Evolutionary conservation across 2,888 invertebrate species (phyloP).

Genomic region (Amphipoea lucens): DNA sequence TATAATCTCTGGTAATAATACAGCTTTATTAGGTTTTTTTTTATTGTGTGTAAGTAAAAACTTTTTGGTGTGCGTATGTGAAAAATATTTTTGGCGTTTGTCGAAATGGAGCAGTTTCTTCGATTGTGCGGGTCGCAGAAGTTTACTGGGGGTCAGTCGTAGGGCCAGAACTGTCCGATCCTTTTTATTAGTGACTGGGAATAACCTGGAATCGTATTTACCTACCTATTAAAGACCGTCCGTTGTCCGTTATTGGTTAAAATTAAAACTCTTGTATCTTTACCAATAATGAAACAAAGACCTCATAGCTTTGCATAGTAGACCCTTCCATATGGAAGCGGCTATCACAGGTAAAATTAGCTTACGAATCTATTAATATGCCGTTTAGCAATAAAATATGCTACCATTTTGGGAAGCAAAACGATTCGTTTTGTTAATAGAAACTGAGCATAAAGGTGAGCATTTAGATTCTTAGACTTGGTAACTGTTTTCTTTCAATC

Average conservation of each 20-base stretch:
- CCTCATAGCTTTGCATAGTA: no score
- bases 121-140: background rate
- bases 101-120: slow-evolving; percentile 6
- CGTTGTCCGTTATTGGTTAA: no score
- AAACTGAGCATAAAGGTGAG: background rate
- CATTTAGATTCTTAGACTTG: background rate
- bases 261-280: no score
- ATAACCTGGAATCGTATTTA: no score
- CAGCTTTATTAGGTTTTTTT: background rate
- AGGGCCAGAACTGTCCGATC: no score
- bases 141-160: background rate
- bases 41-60: slow-evolving; percentile 14
- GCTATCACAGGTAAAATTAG: no score
- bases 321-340: no score
- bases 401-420: no score
- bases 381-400: no score
- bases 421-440: no score
- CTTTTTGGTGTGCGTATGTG: background rate
- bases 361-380: no score
- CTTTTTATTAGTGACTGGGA: background rate
- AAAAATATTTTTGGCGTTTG: background rate
- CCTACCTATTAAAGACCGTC: background rate
- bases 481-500: background rate
- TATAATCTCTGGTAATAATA: slow-evolving; percentile 59
- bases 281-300: no score